These are phyloP conservation scores for Drosophila multiciliata DNA, from an alignment of 2,888 invertebrate species.

Conservation along the genomic window DNA sequence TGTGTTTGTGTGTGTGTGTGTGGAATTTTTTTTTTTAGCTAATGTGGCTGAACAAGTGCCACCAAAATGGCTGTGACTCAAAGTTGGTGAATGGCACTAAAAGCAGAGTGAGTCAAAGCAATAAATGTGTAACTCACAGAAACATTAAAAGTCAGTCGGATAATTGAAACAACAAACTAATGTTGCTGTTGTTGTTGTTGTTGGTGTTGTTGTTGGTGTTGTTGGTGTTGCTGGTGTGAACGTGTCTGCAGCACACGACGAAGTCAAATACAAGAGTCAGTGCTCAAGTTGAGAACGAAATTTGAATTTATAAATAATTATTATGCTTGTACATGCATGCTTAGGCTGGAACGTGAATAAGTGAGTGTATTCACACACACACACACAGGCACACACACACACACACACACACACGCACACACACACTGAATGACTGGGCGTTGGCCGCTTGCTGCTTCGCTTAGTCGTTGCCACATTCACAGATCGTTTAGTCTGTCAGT, in stretches of 20 bases:
- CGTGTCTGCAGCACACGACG: slow-evolving; percentile 50
- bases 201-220: slow-evolving; percentile 21
- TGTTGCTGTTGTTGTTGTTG: slow-evolving; percentile 30
- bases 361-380: slow-evolving; percentile 13
- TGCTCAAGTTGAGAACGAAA: slow-evolving; percentile 45
- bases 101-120: not conserved
- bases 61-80: slow-evolving; percentile 15
- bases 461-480: slow-evolving; percentile 37
- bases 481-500: slow-evolving; percentile 56
- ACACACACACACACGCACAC: not conserved
- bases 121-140: not conserved
- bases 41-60: slow-evolving; percentile 4
- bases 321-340: slow-evolving; percentile 34
- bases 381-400: slow-evolving; percentile 1
- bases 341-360: slow-evolving; percentile 34
- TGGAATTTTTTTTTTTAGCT: not conserved
- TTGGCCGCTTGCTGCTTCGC: slow-evolving; percentile 33
- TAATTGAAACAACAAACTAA: slow-evolving; percentile 54
- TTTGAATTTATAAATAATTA: slow-evolving; percentile 65
- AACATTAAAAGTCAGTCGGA: slow-evolving; percentile 17
- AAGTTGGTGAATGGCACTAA: slow-evolving; percentile 10
- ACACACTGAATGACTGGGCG: slow-evolving; percentile 37
- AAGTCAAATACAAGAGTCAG: slow-evolving; percentile 14
- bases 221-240: slow-evolving; percentile 37
- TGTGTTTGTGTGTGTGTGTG: not conserved